A percentile compares a stretch with the other conserved stretches of the same genome.
phyloP scores from a whole-genome alignment of 2,797 vertebrate species.

The Cuculus canorus region DNA sequence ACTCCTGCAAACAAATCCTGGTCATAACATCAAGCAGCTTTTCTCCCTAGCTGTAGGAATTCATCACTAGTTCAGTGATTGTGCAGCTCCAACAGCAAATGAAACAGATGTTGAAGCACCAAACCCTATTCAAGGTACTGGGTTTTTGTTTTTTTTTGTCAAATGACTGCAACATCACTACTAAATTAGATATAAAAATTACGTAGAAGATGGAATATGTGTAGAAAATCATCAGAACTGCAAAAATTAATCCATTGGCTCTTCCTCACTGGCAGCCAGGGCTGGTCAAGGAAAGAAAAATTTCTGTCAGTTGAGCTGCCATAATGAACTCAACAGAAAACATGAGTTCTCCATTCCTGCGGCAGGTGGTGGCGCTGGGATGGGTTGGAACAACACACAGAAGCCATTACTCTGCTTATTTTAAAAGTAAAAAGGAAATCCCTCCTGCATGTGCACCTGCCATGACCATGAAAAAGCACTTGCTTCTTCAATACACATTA shows the following conservation, averaged over 20 bases:
- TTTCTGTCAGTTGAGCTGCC: neutral
- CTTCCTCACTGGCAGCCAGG: neutral
- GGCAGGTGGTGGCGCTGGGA: neutral
- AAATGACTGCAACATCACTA: neutral
- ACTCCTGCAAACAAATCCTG: neutral
- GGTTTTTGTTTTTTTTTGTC: neutral
- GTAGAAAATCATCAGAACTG: accelerated
- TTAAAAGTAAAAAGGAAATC: neutral
- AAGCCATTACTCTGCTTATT: neutral
- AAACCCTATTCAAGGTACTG: neutral
- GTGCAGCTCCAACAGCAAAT: neutral
- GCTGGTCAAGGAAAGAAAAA: neutral
- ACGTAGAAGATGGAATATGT: neutral
- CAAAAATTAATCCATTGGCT: neutral
- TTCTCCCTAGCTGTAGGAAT: neutral
- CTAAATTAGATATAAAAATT: accelerated
- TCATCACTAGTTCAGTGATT: neutral
- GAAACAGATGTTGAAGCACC: neutral
- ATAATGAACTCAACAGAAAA: neutral
- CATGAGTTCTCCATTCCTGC: accelerated
- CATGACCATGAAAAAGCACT: neutral
- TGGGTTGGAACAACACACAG: accelerated
- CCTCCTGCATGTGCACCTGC: neutral
- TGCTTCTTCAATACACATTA: constrained; percentile 54
- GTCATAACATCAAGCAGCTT: neutral